Evolutionary conservation across 2,113 vertebrate genomes (phyloP).

Genomic region (Cyanocitta stelleri): DNA sequence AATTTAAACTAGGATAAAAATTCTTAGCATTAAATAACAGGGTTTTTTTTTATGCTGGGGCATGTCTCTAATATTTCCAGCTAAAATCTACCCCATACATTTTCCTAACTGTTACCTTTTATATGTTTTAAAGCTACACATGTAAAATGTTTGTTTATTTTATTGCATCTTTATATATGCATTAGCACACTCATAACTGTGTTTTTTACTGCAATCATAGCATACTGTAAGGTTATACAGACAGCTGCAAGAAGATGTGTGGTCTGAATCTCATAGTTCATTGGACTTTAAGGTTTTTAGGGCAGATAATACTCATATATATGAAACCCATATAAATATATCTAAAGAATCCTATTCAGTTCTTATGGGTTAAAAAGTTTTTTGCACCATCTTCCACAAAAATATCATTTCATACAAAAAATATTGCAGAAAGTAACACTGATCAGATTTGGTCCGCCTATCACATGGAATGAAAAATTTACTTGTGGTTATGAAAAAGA

Average conservation of each 20-base stretch:
- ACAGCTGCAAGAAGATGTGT: background rate
- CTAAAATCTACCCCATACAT: background rate
- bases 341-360: background rate
- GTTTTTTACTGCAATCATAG: background rate
- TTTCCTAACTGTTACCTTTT: background rate
- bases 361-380: background rate
- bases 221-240: background rate
- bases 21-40: background rate
- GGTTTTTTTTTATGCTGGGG: background rate
- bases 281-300: background rate
- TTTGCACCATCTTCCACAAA: background rate
- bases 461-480: background rate
- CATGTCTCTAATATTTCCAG: background rate
- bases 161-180: fast-evolving
- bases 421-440: background rate
- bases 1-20: background rate
- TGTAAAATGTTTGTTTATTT: background rate
- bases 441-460: background rate
- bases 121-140: background rate
- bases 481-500: background rate
- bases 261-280: background rate
- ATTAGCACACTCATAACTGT: background rate
- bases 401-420: background rate
- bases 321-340: background rate
- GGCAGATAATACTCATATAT: background rate